Evolutionary conservation across 2,888 invertebrate species (phyloP), one percentile per base, ranked within the genome.

Genomic region (Erebia aethiops): DNA sequence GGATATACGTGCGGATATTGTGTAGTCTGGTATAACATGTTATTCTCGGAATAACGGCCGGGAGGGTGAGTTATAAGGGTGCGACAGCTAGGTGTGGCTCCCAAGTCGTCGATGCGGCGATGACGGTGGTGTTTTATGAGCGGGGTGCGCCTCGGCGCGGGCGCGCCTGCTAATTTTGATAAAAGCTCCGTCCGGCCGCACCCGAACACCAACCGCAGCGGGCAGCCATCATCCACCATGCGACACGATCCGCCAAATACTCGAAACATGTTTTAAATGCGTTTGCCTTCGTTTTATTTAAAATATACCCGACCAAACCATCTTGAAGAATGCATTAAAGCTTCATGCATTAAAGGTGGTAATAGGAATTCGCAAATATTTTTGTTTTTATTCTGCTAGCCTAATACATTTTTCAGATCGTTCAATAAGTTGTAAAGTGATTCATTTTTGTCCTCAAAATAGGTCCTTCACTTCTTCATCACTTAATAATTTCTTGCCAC

Each of bases 101-200:
- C 77, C 79, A 75, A 81, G 86, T 83, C 85, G 84, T 85, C 87
- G 87, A 82, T 87, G 84, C 83, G 84, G 85, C 82, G 87, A 85
- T 90, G 90, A 89, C 88, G 80, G 82, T 87, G 85, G 89, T 87
- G 86, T 91, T 92, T 92, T 92, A 92, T 88, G 91, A 89, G 84
- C 82, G 87, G 90, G 92, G 92, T 87, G 92, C 87, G 89, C 84
- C 86, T 81, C 79, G 77, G 80, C 81, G 76, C 82, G 85, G 87
- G 91, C 87, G 88, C 89, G 89, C 89, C 87, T 87, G 88, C 91
- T 91, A 91, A 93, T 93, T 93, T 92, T 86, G 92, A 91, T 93
- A 92, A 93, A 93, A 93, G 93, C 93, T 83, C 89, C 88, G 87
- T 83, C 84, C 87, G 88, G 87, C 90, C 92, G 87, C 92, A 80